Base-by-base conservation (phyloP, 2,888 invertebrate genomes). In the Erebia ligea region DNA sequence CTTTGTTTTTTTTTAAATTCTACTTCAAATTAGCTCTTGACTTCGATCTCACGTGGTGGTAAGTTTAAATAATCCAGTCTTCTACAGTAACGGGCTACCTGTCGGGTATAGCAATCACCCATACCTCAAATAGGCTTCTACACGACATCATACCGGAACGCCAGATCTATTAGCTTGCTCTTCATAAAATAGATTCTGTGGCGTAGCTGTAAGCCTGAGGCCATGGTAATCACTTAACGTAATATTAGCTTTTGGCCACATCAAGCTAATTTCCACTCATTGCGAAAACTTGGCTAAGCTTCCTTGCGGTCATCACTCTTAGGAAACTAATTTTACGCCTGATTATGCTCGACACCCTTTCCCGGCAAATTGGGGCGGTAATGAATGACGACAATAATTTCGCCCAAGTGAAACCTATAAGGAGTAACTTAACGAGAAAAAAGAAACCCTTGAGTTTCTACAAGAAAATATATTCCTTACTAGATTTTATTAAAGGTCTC, bases 261-360 rank as follows among this genome's bases (percentile, higher is more conserved):
- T 48, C 52, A 34, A 57, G 58, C 13, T 65, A 34, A 50, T 68
- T 68, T 70, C 65, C 61, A 69, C 59, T 70, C 72, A 72, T 66
- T 70, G 61, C 62, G 48, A 59, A 62, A 62, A 65, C 58, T 50
- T 59, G 34, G 40, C 50, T 52, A 15, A 67, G n/a, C 48, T 40
- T 71, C 61, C 58, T 67, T 59, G 67, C 70, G 73, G 72, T 70
- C 74, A 74, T 70, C 73, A 73, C 68, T 74, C 74, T 74, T 64
- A 70, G 54, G 73, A 68, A 69, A 74, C 70, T 74, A 74, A 73
- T 74, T 73, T 73, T 70, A 69, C 73, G 73, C 69, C 68, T 66
- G 73, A 74, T 74, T 74, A 70, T 74, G 45, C 69, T 71, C 67
- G 62, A 70, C 73, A 69, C 67, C 61, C 67, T 52, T 66, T 73